These are phyloP conservation scores for Hylia prasina DNA, from an alignment of 2,113 vertebrate genomes.

Conservation along the genomic window DNA sequence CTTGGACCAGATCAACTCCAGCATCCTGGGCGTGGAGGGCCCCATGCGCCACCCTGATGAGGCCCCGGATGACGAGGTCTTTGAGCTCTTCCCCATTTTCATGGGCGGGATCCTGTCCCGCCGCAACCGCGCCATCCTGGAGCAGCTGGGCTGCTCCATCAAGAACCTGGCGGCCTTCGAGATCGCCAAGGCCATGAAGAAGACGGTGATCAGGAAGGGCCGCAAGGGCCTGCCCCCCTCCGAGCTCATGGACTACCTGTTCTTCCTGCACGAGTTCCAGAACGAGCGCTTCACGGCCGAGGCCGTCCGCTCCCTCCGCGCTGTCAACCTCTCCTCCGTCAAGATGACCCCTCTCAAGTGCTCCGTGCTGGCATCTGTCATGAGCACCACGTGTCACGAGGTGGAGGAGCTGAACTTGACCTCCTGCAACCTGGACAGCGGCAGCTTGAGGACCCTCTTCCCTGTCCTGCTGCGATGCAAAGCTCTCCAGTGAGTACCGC, in stretches of 20 bases:
- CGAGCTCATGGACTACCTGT: conserved; percentile 90
- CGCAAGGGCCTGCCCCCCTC: conserved; percentile 82
- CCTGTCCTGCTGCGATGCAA: conserved; percentile 82
- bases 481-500: conserved; percentile 83
- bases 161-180: conserved; percentile 87
- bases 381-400: conserved; percentile 77
- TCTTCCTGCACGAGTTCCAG: conserved; percentile 95
- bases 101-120: conserved; percentile 92
- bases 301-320: conserved; percentile 79
- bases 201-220: conserved; percentile 81
- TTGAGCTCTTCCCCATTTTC: conserved; percentile 96
- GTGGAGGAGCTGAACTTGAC: conserved; percentile 86
- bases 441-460: conserved; percentile 75
- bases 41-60: conserved; percentile 76
- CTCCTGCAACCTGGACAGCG: conserved; percentile 83
- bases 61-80: conserved; percentile 72
- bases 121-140: conserved; percentile 83
- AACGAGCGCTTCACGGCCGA: conserved; percentile 87
- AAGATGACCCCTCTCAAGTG: conserved; percentile 93
- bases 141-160: conserved; percentile 91
- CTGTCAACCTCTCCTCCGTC: conserved; percentile 78
- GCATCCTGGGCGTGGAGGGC: conserved; percentile 89
- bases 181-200: conserved; percentile 85
- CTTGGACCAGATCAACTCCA: conserved; percentile 91
- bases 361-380: conserved; percentile 82